These are phyloP conservation scores for Synanthedon myopaeformis DNA, from an alignment of 2,888 invertebrate species.

Conservation along the genomic window DNA sequence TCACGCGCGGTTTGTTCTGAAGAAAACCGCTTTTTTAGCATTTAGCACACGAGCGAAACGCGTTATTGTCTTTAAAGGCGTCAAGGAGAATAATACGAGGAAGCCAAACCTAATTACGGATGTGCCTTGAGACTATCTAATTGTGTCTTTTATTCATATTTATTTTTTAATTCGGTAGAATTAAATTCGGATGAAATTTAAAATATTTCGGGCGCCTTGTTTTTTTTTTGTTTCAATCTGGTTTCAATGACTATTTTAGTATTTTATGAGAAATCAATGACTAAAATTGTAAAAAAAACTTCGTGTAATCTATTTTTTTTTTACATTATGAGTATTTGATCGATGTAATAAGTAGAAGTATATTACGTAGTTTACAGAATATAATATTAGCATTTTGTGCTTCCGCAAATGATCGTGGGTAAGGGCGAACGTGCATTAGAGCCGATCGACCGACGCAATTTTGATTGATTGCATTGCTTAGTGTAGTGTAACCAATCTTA, in stretches of 20 bases:
- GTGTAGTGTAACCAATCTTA: conserved; percentile 71
- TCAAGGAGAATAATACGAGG: conserved; percentile 6
- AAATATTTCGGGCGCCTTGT: too few relatives aligned
- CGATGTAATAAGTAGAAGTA: too few relatives aligned
- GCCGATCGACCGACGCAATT: conserved; percentile 62
- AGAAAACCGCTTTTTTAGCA: neutral
- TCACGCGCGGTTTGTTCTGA: conserved; percentile 34
- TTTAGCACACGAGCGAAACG: neutral
- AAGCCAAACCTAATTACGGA: conserved; percentile 2
- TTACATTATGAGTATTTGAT: too few relatives aligned
- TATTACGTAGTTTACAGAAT: neutral
- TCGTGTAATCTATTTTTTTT: too few relatives aligned
- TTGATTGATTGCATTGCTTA: conserved; percentile 70
- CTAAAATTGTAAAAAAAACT: too few relatives aligned
- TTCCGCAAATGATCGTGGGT: conserved; percentile 24
- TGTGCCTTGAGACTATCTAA: too few relatives aligned
- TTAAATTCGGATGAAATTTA: too few relatives aligned
- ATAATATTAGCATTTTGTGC: conserved; percentile 1
- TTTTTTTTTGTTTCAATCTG: too few relatives aligned
- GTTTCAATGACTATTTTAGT: too few relatives aligned
- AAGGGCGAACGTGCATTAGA: conserved; percentile 40
- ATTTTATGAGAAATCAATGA: too few relatives aligned
- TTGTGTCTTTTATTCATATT: too few relatives aligned
- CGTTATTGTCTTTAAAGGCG: neutral
- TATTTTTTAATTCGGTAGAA: too few relatives aligned